These are phyloP conservation scores for Adelognathus sp. DNA, from an alignment of 2,888 invertebrate species.

Conservation along the genomic window DNA sequence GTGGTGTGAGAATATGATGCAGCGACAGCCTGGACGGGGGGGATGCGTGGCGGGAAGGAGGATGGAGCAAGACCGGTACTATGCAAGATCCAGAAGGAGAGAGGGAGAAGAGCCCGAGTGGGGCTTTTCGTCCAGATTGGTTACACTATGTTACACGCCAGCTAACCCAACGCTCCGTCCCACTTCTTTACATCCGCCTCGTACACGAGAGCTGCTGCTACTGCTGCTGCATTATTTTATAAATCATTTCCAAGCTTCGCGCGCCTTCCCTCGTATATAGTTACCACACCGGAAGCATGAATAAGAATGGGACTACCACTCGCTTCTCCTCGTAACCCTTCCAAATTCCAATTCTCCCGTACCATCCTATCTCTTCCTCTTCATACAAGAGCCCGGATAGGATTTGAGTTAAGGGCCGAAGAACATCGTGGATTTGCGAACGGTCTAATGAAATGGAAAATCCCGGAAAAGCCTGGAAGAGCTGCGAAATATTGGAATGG, in stretches of 20 bases:
- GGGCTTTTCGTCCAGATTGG: slow-evolving; percentile 62
- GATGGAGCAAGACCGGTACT: slow-evolving; percentile 29
- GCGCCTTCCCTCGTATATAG: slow-evolving; percentile 39
- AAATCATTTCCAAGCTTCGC: slow-evolving; percentile 54
- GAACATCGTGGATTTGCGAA: slow-evolving; percentile 31
- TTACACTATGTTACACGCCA: slow-evolving; percentile 63
- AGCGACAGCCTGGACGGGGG: slow-evolving; percentile 33
- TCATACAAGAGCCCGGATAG: not conserved
- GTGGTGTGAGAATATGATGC: slow-evolving; percentile 53
- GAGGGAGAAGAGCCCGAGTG: slow-evolving; percentile 27
- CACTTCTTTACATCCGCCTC: not conserved
- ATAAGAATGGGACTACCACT: slow-evolving; percentile 45
- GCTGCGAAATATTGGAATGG: not conserved
- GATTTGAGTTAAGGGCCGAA: not conserved
- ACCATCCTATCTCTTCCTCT: not conserved
- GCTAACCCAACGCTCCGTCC: slow-evolving; percentile 1
- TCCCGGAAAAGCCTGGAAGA: not conserved
- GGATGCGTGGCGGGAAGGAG: slow-evolving; percentile 21
- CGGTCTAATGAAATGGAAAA: slow-evolving; percentile 38
- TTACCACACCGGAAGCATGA: slow-evolving; percentile 47
- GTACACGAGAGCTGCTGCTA: no score
- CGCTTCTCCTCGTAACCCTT: slow-evolving; percentile 20
- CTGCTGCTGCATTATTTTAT: slow-evolving; percentile 51
- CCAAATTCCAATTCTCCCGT: slow-evolving; percentile 2
- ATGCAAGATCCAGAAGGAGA: slow-evolving; percentile 2